phyloP scores from a whole-genome alignment of 1,140 invertebrate genomes.

The Bombus ignitus region DNA sequence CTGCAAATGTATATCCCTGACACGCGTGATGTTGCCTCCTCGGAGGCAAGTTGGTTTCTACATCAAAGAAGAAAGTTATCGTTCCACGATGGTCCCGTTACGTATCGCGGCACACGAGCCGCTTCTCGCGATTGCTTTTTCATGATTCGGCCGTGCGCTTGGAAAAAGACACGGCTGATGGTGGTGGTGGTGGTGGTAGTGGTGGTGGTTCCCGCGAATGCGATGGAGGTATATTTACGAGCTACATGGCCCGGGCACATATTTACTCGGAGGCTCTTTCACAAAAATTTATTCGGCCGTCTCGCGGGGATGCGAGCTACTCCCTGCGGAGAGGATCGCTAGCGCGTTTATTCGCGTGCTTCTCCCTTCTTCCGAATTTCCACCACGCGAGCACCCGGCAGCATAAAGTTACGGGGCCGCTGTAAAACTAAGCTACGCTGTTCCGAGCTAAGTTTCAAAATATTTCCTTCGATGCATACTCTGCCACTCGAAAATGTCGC shows the following conservation, averaged over 20 bases:
- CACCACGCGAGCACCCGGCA: too few species aligned
- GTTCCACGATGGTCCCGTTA: neutral
- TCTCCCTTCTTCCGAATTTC: conserved; percentile 3
- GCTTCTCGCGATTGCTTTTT: conserved; percentile 1
- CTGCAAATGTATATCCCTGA: neutral
- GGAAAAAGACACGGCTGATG: too few species aligned
- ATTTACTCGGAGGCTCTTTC: too few species aligned
- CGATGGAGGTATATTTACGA: neutral
- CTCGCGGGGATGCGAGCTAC: neutral
- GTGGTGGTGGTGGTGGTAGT: too few species aligned
- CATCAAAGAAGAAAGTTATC: neutral
- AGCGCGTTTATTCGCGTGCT: neutral
- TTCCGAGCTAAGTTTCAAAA: too few species aligned
- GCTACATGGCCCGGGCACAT: too few species aligned
- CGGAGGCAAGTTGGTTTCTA: neutral
- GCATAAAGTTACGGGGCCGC: too few species aligned
- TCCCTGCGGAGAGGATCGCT: neutral
- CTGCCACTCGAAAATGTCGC: too few species aligned
- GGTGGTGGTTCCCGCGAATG: too few species aligned
- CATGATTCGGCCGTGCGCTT: neutral
- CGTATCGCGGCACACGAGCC: neutral
- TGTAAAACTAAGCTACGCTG: too few species aligned
- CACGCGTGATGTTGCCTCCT: neutral
- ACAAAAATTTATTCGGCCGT: conserved; percentile 28
- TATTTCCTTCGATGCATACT: too few species aligned